Evolutionary conservation across 2,888 invertebrate genomes (phyloP).

Genomic region (Margaritifera margaritifera): DNA sequence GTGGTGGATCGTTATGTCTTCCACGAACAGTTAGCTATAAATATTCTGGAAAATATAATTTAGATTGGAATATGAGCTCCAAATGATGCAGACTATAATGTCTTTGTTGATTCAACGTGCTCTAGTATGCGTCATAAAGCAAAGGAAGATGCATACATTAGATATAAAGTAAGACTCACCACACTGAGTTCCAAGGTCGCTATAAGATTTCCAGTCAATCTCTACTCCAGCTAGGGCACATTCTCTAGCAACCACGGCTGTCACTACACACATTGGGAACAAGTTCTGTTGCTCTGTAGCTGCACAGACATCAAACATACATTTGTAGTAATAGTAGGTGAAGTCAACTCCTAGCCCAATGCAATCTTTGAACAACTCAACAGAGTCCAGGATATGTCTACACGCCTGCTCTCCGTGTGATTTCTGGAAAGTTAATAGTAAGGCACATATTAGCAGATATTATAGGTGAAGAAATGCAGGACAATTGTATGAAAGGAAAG

Average conservation of each 20-base stretch:
- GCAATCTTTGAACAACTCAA: conserved; percentile 25
- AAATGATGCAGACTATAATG: too few relatives aligned
- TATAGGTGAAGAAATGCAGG: too few relatives aligned
- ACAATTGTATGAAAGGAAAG: too few relatives aligned
- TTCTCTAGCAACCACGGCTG: conserved; percentile 37
- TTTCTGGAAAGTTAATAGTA: conserved; percentile 7
- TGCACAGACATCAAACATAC: conserved; percentile 31
- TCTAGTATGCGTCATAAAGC: too few relatives aligned
- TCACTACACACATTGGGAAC: conserved; percentile 30
- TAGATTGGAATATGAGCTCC: too few relatives aligned
- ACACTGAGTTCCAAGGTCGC: conserved; percentile 17
- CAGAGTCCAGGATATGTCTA: conserved; percentile 22
- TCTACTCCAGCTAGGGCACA: conserved; percentile 31
- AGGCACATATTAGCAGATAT: too few relatives aligned
- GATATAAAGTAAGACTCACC: conserved; percentile 15
- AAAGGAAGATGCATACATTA: background rate
- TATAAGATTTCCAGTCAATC: conserved; percentile 31
- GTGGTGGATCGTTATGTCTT: too few relatives aligned
- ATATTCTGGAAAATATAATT: too few relatives aligned
- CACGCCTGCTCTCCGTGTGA: conserved; percentile 26
- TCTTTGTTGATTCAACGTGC: too few relatives aligned
- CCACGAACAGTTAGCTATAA: too few relatives aligned
- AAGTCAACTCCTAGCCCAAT: conserved; percentile 28
- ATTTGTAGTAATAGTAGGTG: conserved; percentile 32
- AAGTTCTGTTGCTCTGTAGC: conserved; percentile 16